Evolutionary conservation across 2,797 vertebrate species (phyloP).

Genomic region (Hydrolagus colliei): DNA sequence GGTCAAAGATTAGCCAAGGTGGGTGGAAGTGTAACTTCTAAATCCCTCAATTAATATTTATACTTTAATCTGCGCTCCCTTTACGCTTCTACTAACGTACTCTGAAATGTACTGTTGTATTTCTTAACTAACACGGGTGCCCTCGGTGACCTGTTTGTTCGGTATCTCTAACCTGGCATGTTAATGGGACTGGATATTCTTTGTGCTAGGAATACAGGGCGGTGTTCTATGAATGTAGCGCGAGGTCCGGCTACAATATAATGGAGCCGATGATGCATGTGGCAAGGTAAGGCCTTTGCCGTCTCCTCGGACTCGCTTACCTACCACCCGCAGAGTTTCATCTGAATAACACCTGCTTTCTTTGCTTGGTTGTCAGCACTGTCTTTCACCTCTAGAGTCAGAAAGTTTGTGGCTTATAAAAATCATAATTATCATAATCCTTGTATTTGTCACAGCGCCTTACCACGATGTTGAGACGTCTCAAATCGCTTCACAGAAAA

Average conservation of each 20-base stretch:
- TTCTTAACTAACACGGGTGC: background rate
- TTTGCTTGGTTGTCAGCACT: slow-evolving; percentile 44
- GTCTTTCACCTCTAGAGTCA: slow-evolving; percentile 35
- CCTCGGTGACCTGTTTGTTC: background rate
- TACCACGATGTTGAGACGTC: too few relatives aligned
- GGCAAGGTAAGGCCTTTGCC: slow-evolving; percentile 52
- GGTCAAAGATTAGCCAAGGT: slow-evolving; percentile 65
- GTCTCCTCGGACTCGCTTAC: background rate
- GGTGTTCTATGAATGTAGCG: slow-evolving; percentile 72
- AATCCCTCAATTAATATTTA: background rate
- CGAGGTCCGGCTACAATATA: slow-evolving; percentile 59
- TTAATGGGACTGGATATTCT: slow-evolving; percentile 27
- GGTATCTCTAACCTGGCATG: background rate
- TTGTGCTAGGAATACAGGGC: slow-evolving; percentile 62
- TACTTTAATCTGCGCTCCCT: background rate
- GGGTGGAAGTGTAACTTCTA: slow-evolving; percentile 26
- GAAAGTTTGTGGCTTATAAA: too few relatives aligned
- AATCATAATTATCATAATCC: too few relatives aligned
- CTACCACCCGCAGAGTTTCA: background rate
- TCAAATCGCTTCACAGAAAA: too few relatives aligned
- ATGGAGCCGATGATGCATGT: slow-evolving; percentile 63
- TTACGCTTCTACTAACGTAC: too few relatives aligned
- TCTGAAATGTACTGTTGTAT: background rate
- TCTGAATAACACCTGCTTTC: slow-evolving; percentile 24
- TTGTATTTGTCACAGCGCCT: too few relatives aligned